Percentiles rank a stretch among this genome's conserved stretches.
Conservation (phyloP, 2,888 invertebrate species). For the Hypselothyrea guttata region DNA sequence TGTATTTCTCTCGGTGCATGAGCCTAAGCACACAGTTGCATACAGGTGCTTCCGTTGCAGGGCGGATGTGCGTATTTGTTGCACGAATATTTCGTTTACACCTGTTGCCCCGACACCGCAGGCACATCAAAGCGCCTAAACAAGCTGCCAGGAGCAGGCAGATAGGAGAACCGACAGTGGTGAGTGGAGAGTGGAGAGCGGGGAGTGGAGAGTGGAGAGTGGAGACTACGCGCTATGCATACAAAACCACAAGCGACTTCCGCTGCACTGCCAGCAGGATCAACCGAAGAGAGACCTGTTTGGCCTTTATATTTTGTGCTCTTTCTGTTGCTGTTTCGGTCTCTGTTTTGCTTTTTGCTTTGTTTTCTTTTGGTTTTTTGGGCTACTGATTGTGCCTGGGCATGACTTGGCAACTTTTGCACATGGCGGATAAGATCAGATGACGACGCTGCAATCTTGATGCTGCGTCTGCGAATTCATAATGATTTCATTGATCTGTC, state of each 20-base stretch:
- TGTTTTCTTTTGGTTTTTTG: neutral
- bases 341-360: too few relatives aligned
- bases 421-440: slow-evolving; percentile 45
- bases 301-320: too few relatives aligned
- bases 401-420: neutral
- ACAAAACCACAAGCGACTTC: slow-evolving; percentile 73
- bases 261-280: slow-evolving; percentile 57
- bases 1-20: too few relatives aligned
- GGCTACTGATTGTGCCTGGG: neutral
- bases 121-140: slow-evolving; percentile 43
- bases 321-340: too few relatives aligned
- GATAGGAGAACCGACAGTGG: neutral
- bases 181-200: too few relatives aligned
- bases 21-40: too few relatives aligned
- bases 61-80: slow-evolving; percentile 75
- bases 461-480: slow-evolving; percentile 51
- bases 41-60: slow-evolving; percentile 54
- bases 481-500: slow-evolving; percentile 78
- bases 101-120: slow-evolving; percentile 63
- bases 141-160: slow-evolving; percentile 10
- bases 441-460: slow-evolving; percentile 34
- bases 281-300: slow-evolving; percentile 7
- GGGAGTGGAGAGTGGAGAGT: too few relatives aligned
- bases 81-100: slow-evolving; percentile 72
- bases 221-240: slow-evolving; percentile 49